Percentiles rank a stretch among this genome's conserved stretches.
phyloP scores from a whole-genome alignment of 2,113 vertebrate species.

The Nycticryphes semicollaris region DNA sequence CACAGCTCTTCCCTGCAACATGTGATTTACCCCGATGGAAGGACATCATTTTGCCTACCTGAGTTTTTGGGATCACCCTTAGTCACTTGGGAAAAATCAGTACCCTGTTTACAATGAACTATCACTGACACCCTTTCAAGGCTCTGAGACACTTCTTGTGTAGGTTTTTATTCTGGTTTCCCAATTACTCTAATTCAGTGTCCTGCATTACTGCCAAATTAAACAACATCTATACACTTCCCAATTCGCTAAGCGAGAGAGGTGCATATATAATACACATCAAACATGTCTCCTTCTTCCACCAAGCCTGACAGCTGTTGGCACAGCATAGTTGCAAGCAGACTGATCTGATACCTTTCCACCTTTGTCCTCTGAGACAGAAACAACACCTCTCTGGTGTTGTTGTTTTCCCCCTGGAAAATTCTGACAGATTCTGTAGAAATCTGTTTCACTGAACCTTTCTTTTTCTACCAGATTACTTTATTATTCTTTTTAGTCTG shows the following conservation, averaged over 20 bases:
- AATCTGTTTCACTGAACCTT: neutral
- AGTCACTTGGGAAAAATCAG: neutral
- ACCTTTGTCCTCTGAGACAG: neutral
- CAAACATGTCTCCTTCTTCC: neutral
- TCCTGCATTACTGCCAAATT: neutral
- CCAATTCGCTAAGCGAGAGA: neutral
- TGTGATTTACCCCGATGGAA: neutral
- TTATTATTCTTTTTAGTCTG: neutral
- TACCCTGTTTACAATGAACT: neutral
- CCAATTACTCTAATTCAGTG: neutral
- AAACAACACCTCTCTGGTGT: neutral
- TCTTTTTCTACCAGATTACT: neutral
- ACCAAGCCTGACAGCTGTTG: accelerated
- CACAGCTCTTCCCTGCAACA: neutral
- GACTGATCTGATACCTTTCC: neutral
- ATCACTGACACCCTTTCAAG: neutral
- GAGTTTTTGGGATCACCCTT: neutral
- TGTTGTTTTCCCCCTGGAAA: neutral
- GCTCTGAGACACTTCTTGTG: neutral
- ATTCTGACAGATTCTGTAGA: neutral
- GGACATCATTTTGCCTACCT: neutral
- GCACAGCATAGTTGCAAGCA: neutral
- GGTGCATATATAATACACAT: neutral
- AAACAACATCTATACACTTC: neutral
- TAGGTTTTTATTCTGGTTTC: neutral